Evolutionary conservation across 2,888 invertebrate species (phyloP).

Genomic region (Willowsia nigromaculata): DNA sequence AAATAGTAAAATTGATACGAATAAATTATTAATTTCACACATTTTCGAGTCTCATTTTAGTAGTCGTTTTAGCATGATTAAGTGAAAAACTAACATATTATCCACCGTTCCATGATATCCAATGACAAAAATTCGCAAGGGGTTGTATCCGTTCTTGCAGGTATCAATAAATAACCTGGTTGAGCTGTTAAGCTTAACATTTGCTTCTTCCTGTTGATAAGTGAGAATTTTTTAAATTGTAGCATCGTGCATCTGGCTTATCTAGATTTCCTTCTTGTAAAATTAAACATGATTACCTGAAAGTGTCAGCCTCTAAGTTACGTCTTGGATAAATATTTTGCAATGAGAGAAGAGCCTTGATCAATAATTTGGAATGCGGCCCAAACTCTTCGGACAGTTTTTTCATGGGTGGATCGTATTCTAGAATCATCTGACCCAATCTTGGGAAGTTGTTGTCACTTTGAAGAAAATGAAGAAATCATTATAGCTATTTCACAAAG

Average conservation of each 20-base stretch:
- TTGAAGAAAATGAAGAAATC: slow-evolving; percentile 32
- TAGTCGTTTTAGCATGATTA: neutral
- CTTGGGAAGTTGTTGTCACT: slow-evolving; percentile 95
- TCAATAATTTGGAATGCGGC: slow-evolving; percentile 93
- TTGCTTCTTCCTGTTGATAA: slow-evolving; percentile 86
- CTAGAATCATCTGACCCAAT: slow-evolving; percentile 97
- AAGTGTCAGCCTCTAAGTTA: slow-evolving; percentile 82
- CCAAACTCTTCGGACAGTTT: slow-evolving; percentile 98
- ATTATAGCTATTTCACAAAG: neutral
- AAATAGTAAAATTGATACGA: slow-evolving; percentile 62
- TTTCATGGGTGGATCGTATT: slow-evolving; percentile 97
- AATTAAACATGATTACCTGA: slow-evolving; percentile 67
- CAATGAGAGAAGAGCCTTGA: slow-evolving; percentile 92
- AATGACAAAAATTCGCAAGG: slow-evolving; percentile 98
- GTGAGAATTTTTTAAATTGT: neutral
- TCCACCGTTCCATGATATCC: slow-evolving; percentile 97
- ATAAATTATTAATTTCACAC: neutral
- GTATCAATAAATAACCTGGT: slow-evolving; percentile 95
- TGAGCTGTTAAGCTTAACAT: slow-evolving; percentile 96
- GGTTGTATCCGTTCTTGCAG: slow-evolving; percentile 96
- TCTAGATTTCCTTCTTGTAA: neutral
- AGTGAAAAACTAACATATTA: slow-evolving; percentile 85
- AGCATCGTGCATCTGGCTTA: too few relatives aligned
- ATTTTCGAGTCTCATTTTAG: neutral
- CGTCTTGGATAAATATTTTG: slow-evolving; percentile 92